Base-by-base conservation (phyloP, 2,113 vertebrate species). In the Dipodomys spectabilis region DNA sequence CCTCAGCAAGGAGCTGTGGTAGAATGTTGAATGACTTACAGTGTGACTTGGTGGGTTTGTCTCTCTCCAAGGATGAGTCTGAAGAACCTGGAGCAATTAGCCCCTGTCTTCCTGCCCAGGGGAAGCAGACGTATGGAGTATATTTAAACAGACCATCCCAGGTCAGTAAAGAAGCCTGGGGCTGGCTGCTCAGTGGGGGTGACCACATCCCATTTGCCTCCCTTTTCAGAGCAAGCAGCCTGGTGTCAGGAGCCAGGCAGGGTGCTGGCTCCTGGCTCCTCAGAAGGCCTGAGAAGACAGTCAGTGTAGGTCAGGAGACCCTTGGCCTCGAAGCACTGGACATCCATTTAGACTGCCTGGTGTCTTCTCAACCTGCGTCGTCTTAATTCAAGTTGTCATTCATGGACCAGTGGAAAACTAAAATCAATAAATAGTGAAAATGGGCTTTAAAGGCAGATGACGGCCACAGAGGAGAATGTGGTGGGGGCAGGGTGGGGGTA, bases 341-440 rank as follows among this genome's bases (percentile, higher is more conserved):
- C 64, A 2, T 35, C 93, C 86, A 73, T 22, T 96, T 91, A 95
- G 88, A 57, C 67, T 85, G 96, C 91, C 97, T 93, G 79, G 94
- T 96, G 96, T 90, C 96, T 94, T 93, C 97, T 98, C 97, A 96
- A 91, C 90, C 90, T 71, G 89, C 83, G 65, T 92, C 96, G 95
- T 97, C 97, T 98, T 98, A 97, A 98, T 97, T 96, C 74, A 95
- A 95, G 92, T 95, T 98, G 98, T 97, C 45, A 44, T 95, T 98
- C 5, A 2, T 97, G 94, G 92, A 96, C 97, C 88, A 88, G 93
- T 23, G 96, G 94, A 95, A 97, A 98, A 97, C 85, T 96, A 97
- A 98, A 98, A 98, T 98, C 98, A 97, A 95, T 98, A 97, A 94
- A 88, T 80, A 90, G 96, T 96, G 98, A 96, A 97, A 97, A 95